phyloP scores from a whole-genome alignment of 2,113 vertebrate genomes.

The Misgurnus mizolepis region DNA sequence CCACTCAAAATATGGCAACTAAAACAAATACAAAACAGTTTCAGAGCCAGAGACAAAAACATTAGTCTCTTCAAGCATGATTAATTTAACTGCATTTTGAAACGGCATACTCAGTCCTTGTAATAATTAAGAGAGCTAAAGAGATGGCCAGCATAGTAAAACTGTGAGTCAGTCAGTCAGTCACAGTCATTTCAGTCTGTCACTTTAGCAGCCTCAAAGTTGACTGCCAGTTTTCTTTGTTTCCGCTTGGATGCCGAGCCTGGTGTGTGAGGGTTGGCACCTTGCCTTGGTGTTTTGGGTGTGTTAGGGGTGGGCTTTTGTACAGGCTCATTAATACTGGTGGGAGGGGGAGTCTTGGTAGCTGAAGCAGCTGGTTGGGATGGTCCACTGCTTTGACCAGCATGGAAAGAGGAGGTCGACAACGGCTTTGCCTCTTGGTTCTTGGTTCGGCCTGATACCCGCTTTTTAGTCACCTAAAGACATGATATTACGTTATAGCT shows the following conservation, averaged over 20 bases:
- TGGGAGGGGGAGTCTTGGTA: slow-evolving; percentile 56
- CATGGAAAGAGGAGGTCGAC: slow-evolving; percentile 66
- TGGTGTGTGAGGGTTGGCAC: slow-evolving; percentile 66
- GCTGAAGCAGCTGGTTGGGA: slow-evolving; percentile 58
- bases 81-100: slow-evolving; percentile 1
- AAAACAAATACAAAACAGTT: slow-evolving; percentile 20
- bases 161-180: neutral
- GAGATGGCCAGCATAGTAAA: neutral
- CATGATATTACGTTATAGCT: neutral
- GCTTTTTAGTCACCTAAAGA: slow-evolving; percentile 95
- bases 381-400: slow-evolving; percentile 63
- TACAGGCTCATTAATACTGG: slow-evolving; percentile 48
- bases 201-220: slow-evolving; percentile 89
- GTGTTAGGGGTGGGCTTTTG: slow-evolving; percentile 65
- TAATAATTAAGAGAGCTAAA: neutral
- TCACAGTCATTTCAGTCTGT: slow-evolving; percentile 75
- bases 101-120: neutral
- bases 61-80: slow-evolving; percentile 25
- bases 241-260: slow-evolving; percentile 87
- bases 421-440: slow-evolving; percentile 78
- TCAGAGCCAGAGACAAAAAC: neutral
- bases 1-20: slow-evolving; percentile 1
- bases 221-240: slow-evolving; percentile 93
- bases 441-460: slow-evolving; percentile 83
- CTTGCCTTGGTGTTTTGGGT: slow-evolving; percentile 69